Percentiles rank a stretch among this genome's conserved stretches.
These are phyloP conservation scores for Pantherophis guttatus DNA, from an alignment of 2,113 vertebrate species.

Conservation along the genomic window DNA sequence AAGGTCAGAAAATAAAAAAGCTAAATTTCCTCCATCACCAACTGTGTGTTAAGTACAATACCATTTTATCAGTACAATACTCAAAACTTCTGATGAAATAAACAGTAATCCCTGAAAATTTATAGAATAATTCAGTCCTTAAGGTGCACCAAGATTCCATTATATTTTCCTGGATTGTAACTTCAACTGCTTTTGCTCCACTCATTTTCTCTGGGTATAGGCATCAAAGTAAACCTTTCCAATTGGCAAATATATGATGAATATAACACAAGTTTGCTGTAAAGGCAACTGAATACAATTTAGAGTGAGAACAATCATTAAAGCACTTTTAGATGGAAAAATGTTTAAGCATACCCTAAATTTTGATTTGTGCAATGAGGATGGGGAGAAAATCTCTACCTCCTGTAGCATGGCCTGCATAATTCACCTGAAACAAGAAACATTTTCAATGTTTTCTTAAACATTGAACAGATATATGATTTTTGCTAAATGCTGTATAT, in stretches of 20 bases:
- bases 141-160: neutral
- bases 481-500: neutral
- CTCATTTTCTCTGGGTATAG: neutral
- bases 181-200: neutral
- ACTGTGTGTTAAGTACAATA: neutral
- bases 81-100: neutral
- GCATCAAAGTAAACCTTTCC: neutral
- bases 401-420: neutral
- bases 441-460: neutral
- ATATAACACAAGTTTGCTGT: neutral
- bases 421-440: neutral
- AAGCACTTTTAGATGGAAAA: neutral
- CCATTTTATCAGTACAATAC: neutral
- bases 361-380: neutral
- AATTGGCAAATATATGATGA: neutral
- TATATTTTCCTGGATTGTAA: neutral
- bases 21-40: neutral
- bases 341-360: neutral
- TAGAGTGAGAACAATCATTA: neutral
- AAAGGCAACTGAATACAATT: neutral
- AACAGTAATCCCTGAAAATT: neutral
- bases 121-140: neutral
- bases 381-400: neutral
- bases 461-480: neutral
- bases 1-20: neutral